phyloP scores from a whole-genome alignment of 2,797 vertebrate genomes.

The Columba guinea region DNA sequence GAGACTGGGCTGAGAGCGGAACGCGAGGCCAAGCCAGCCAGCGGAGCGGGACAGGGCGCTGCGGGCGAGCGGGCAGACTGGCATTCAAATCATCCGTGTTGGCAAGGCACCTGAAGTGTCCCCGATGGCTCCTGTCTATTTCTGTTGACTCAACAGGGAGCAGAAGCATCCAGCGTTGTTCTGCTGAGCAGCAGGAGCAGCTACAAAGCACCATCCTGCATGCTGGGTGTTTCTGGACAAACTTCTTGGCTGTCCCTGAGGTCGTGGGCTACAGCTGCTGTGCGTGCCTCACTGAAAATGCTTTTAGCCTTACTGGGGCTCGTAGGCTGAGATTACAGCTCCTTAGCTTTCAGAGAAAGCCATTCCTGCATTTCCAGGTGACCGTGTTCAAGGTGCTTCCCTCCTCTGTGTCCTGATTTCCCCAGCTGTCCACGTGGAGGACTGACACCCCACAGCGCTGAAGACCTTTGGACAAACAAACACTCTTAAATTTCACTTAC shows the following conservation, averaged over 20 bases:
- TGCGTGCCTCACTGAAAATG: not conserved
- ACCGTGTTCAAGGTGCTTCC: not conserved
- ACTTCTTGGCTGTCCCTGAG: not conserved
- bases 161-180: fast-evolving
- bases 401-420: not conserved
- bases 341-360: not conserved
- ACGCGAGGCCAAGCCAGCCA: not conserved
- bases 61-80: not conserved
- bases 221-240: not conserved
- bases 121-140: not conserved
- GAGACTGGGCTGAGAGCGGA: not conserved
- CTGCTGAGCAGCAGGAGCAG: not conserved
- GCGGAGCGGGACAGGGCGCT: not conserved
- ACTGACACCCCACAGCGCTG: not conserved
- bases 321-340: not conserved
- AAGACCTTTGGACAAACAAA: not conserved
- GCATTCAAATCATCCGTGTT: not conserved
- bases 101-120: not conserved
- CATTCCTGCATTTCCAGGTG: not conserved
- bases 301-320: not conserved
- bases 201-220: fast-evolving
- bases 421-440: not conserved
- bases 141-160: not conserved
- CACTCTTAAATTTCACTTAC: not conserved
- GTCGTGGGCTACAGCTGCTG: not conserved